phyloP scores from a whole-genome alignment of 2,113 vertebrate species.

The Triplophysa tibetana region DNA sequence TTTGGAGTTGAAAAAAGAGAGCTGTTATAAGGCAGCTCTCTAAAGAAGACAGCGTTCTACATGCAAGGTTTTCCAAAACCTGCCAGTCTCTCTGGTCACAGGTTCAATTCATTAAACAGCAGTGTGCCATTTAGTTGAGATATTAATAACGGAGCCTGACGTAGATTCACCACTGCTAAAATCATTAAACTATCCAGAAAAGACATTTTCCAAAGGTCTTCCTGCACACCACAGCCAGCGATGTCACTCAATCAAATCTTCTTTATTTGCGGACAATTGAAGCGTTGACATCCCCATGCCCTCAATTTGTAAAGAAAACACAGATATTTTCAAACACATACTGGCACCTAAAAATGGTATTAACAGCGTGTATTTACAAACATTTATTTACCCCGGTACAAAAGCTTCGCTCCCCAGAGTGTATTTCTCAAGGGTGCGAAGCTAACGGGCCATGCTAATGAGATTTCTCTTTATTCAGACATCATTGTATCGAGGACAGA shows the following conservation, averaged over 20 bases:
- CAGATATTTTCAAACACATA: background rate
- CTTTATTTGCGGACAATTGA: conserved; percentile 6
- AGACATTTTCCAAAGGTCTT: conserved; percentile 27
- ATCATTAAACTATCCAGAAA: conserved; percentile 33
- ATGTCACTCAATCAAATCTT: conserved; percentile 4
- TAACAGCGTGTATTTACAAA: conserved; percentile 15
- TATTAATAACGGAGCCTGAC: conserved; percentile 2
- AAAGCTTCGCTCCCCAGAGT: background rate
- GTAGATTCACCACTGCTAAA: conserved; percentile 21
- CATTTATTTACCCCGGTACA: background rate
- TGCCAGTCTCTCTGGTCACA: background rate
- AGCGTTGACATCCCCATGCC: background rate
- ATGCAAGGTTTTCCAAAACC: conserved; percentile 57
- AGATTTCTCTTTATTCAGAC: conserved; percentile 37
- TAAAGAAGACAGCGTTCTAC: no score
- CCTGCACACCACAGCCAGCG: background rate
- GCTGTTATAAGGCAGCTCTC: no score
- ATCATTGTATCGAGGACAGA: conserved; percentile 21
- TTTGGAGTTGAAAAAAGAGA: no score
- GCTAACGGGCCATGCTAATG: conserved; percentile 25
- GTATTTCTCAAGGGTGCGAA: background rate
- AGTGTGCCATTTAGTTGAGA: conserved; percentile 7
- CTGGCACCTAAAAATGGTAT: background rate
- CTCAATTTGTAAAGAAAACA: conserved; percentile 9
- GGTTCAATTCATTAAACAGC: background rate